Evolutionary conservation across 2,797 vertebrate genomes (phyloP), one percentile per base, ranked within the genome.

Genomic region (Xenopus petersii): DNA sequence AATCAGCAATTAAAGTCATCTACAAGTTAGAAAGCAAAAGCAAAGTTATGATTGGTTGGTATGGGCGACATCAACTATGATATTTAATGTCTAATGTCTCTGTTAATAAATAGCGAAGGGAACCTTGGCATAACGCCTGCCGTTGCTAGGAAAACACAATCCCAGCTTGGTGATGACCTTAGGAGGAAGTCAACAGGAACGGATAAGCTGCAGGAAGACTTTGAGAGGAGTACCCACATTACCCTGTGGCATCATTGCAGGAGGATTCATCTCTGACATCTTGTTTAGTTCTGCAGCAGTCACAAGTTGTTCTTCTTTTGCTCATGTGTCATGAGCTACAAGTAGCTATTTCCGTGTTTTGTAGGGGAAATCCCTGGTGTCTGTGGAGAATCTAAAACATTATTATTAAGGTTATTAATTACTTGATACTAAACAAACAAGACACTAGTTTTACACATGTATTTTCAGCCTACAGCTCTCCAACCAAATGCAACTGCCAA

Each of bases 151-250:
- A 49, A 98, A 98, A 54, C 86, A 86, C 72, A 99, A 92, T 74
- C 95, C 95, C 73, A 99, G 81, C 16, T 94, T 94, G 46, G 85
- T 89, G 82, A 99, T 99, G 30, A 96, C 86, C 0, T 91, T 85
- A 0, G 95, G 94, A 5, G 97, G 98, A 6, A 99, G 88, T 4
- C 96, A 87, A 81, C 98, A 99, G 64, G 94, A 86, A 64, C 93
- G 93, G 81, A 99, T 99, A 81, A 98, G 92, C 84, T 95, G 93
- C 61, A 98, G 87, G 77, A 99, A 99, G 47, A 95, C 90, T 33
- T 67, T 82, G 47, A 97, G 68, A 0, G 96, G 89, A 0, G 98
- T 99, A 49, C 97, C 97, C 58, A 99, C 96, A 0, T 99, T 99
- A 8, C 98, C 98, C 0, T 82, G 87, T 2, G 93, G 92, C 97